These are phyloP conservation scores for Echiichthys vipera DNA, from an alignment of 2,797 vertebrate genomes.

Conservation along the genomic window DNA sequence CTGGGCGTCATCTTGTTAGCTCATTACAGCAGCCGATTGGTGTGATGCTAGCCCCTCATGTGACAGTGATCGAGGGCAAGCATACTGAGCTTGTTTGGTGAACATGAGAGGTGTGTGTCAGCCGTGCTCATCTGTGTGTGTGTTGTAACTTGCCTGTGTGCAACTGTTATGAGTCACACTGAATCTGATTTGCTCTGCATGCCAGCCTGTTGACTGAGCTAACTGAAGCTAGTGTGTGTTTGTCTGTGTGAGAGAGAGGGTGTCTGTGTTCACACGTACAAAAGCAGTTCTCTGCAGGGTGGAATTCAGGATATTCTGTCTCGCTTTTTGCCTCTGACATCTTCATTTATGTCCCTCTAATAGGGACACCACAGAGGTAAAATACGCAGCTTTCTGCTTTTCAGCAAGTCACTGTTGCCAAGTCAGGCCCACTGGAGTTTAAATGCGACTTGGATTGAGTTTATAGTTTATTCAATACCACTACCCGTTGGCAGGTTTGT, in stretches of 20 bases:
- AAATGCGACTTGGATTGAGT: constrained; percentile 61
- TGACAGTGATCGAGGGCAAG: constrained; percentile 77
- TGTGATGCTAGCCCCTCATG: constrained; percentile 71
- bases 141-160: constrained; percentile 61
- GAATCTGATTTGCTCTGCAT: constrained; percentile 81
- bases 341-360: constrained; percentile 72
- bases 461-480: constrained; percentile 67
- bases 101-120: constrained; percentile 63
- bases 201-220: constrained; percentile 80
- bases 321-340: constrained; percentile 69
- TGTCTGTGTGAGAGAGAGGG: constrained; percentile 55
- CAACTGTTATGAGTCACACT: constrained; percentile 79
- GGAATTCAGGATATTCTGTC: constrained; percentile 75
- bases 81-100: constrained; percentile 66
- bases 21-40: constrained; percentile 65
- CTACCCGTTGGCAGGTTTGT: constrained; percentile 61
- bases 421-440: constrained; percentile 51
- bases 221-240: constrained; percentile 66
- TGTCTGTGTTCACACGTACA: constrained; percentile 80
- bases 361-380: constrained; percentile 62
- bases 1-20: constrained; percentile 81
- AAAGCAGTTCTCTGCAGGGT: constrained; percentile 71
- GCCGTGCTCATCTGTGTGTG: constrained; percentile 17
- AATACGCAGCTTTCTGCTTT: constrained; percentile 60
- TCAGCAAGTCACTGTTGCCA: constrained; percentile 63